Conservation (phyloP, 2,113 vertebrate species). For the Thamnaconus septentrionalis region DNA sequence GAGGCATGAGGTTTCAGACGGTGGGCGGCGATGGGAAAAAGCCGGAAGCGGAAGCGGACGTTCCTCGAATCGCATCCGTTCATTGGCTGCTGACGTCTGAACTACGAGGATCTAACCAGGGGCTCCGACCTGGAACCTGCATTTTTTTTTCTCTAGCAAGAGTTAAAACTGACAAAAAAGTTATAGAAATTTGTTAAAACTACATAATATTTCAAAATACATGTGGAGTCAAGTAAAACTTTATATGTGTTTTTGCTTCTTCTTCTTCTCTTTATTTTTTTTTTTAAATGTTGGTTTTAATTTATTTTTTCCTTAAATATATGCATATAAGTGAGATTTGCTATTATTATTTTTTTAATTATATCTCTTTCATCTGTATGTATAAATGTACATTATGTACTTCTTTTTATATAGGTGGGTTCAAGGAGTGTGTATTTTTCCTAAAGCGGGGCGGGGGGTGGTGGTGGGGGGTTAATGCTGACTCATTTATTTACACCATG, state of each 20-base stretch:
- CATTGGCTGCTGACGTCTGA: too few relatives aligned
- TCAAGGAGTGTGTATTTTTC: slow-evolving; percentile 1
- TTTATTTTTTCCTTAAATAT: slow-evolving; percentile 68
- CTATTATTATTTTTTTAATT: slow-evolving; percentile 37
- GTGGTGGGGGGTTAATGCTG: neutral
- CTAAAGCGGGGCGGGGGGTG: too few relatives aligned
- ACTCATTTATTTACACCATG: slow-evolving; percentile 81
- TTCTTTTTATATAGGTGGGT: slow-evolving; percentile 41
- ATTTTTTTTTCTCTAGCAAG: slow-evolving; percentile 41
- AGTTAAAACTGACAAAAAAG: slow-evolving; percentile 74
- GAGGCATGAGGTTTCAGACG: slow-evolving; percentile 54
- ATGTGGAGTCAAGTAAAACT: slow-evolving; percentile 69
- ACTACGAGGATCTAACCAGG: neutral
- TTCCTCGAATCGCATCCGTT: slow-evolving; percentile 30
- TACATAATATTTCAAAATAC: slow-evolving; percentile 79
- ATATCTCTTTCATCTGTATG: slow-evolving; percentile 71
- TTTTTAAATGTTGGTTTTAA: slow-evolving; percentile 56
- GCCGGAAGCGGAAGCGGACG: slow-evolving; percentile 27
- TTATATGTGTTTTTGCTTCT: slow-evolving; percentile 50
- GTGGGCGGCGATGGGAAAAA: slow-evolving; percentile 21
- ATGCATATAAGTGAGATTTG: slow-evolving; percentile 70
- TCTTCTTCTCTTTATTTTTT: slow-evolving; percentile 41
- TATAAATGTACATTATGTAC: slow-evolving; percentile 76
- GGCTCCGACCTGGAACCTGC: slow-evolving; percentile 31
- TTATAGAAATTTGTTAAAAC: slow-evolving; percentile 79